Evolutionary conservation across 2,113 vertebrate genomes (phyloP).

Genomic region (Manacus vitellinus): DNA sequence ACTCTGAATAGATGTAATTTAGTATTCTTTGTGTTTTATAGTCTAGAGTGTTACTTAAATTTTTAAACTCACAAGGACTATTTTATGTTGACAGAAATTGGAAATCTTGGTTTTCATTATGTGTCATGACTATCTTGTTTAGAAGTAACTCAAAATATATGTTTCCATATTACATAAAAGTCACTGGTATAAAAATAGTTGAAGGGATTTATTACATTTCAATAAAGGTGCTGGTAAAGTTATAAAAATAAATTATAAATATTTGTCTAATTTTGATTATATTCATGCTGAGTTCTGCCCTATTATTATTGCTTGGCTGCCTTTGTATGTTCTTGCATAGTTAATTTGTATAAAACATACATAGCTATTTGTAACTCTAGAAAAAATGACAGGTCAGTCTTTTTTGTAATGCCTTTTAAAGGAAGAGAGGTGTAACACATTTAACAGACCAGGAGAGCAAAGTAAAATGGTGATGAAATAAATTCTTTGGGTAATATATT

Average conservation of each 20-base stretch:
- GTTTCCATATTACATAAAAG: neutral
- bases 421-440: neutral
- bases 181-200: neutral
- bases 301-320: neutral
- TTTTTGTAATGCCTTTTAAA: neutral
- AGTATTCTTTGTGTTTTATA: neutral
- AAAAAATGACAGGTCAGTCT: neutral
- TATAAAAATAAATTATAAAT: neutral
- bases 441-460: neutral
- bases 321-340: neutral
- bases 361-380: neutral
- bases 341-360: neutral
- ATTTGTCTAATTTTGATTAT: neutral
- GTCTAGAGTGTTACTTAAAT: neutral
- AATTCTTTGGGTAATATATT: neutral
- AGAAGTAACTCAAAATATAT: neutral
- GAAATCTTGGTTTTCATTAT: neutral
- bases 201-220: neutral
- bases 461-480: neutral
- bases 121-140: neutral
- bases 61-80: neutral
- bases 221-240: neutral
- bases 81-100: neutral
- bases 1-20: neutral
- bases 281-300: neutral